These are phyloP conservation scores for Parasteatoda tepidariorum DNA, from an alignment of 1,140 invertebrate genomes.

Conservation along the genomic window DNA sequence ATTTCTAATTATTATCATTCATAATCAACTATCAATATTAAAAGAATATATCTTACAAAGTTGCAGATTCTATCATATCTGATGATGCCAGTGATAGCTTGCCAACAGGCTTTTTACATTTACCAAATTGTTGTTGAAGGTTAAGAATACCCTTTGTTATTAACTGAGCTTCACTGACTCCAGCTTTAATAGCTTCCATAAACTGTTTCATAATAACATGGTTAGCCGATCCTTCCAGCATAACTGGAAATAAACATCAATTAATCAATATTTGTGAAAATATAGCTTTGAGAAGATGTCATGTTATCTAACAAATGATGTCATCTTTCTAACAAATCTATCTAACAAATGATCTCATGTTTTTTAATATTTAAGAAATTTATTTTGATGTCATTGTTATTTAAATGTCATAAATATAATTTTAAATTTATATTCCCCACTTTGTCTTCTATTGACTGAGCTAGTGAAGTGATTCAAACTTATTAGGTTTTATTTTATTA, in stretches of 20 bases:
- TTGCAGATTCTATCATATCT: constrained; percentile 74
- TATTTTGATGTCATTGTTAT: too few species aligned
- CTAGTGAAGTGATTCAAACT: too few species aligned
- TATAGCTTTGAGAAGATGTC: too few species aligned
- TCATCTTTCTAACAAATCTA: too few species aligned
- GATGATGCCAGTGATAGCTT: constrained; percentile 65
- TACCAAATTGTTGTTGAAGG: constrained; percentile 79
- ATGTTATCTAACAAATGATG: too few species aligned
- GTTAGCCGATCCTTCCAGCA: constrained; percentile 76
- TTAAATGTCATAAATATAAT: too few species aligned
- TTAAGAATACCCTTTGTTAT: constrained; percentile 80
- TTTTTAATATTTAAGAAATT: too few species aligned
- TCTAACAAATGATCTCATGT: too few species aligned
- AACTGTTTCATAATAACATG: constrained; percentile 82
- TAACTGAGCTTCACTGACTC: constrained; percentile 82
- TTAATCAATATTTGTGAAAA: too few species aligned
- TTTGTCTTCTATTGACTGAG: too few species aligned
- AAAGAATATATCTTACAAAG: constrained; percentile 60
- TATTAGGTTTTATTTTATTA: too few species aligned
- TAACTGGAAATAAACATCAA: constrained; percentile 66
- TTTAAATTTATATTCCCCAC: too few species aligned
- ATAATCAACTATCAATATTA: constrained; percentile 4
- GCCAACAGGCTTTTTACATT: constrained; percentile 77
- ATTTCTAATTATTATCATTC: not conserved
- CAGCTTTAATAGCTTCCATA: constrained; percentile 86